Percentiles rank a stretch among this genome's conserved stretches.
Conservation (phyloP, 2,888 invertebrate genomes). For the Drosophila yooni region DNA sequence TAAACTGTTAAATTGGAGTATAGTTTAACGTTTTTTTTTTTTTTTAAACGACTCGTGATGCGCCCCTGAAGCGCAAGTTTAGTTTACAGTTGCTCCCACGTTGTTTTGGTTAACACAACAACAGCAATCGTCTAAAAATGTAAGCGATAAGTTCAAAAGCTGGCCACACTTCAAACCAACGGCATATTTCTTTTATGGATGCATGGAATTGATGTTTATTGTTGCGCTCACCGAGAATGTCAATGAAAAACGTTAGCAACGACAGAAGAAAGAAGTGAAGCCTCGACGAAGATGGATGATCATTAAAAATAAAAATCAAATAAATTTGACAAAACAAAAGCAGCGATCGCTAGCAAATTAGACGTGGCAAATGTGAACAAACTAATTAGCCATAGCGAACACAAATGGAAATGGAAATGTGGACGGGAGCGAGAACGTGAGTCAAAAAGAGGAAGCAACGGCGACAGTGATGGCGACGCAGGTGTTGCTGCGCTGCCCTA, state of each 20-base stretch:
- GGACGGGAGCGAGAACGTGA: conserved; percentile 13
- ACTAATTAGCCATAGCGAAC: conserved; percentile 62
- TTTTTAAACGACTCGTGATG: conserved; percentile 1
- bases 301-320: conserved; percentile 56
- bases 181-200: conserved; percentile 46
- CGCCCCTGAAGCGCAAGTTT: conserved; percentile 29
- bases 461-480: conserved; percentile 29
- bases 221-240: conserved; percentile 12
- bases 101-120: conserved; percentile 30
- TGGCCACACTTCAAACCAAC: conserved; percentile 57
- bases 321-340: conserved; percentile 48
- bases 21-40: not conserved
- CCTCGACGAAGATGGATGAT: conserved; percentile 18
- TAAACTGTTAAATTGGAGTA: not conserved
- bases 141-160: conserved; percentile 59
- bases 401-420: conserved; percentile 1
- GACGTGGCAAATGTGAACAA: conserved; percentile 60
- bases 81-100: conserved; percentile 55
- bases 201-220: conserved; percentile 17
- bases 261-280: conserved; percentile 11
- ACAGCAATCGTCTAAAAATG: conserved; percentile 56
- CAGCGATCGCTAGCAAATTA: conserved; percentile 39
- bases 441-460: conserved; percentile 21
- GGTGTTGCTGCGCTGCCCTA: conserved; percentile 41
- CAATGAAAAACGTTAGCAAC: conserved; percentile 33